These are phyloP conservation scores for Drosophila punjabiensis DNA, from an alignment of 1,140 invertebrate genomes.

Conservation along the genomic window DNA sequence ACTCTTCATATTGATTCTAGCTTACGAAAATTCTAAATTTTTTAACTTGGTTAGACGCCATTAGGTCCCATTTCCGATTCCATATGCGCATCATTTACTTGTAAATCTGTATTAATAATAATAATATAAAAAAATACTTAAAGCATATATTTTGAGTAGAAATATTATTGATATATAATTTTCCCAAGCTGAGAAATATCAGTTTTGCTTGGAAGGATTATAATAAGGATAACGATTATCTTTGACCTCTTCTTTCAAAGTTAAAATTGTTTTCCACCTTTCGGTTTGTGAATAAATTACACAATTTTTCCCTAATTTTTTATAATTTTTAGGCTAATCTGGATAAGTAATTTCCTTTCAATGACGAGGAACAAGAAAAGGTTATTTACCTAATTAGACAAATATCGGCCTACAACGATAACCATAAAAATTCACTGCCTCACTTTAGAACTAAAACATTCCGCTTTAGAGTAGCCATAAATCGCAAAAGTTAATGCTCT, in stretches of 20 bases:
- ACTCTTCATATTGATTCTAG: neutral
- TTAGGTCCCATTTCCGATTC: slow-evolving; percentile 6
- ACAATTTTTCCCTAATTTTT: neutral
- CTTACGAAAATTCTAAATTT: slow-evolving; percentile 7
- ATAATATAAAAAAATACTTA: neutral
- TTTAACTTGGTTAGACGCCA: neutral
- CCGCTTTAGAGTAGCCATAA: slow-evolving; percentile 57
- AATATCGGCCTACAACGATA: slow-evolving; percentile 17
- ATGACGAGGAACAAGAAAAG: neutral
- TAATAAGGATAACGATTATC: no score
- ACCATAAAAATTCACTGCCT: slow-evolving; percentile 27
- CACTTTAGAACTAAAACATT: neutral
- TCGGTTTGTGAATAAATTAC: neutral
- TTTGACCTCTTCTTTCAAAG: neutral
- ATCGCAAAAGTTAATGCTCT: slow-evolving; percentile 77
- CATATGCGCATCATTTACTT: neutral
- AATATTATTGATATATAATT: neutral
- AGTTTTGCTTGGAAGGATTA: no score
- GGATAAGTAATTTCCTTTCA: neutral
- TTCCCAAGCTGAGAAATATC: neutral
- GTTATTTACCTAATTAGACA: slow-evolving; percentile 34
- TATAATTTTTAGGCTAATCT: slow-evolving; percentile 5
- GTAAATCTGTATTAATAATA: slow-evolving; percentile 7
- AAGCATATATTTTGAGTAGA: neutral
- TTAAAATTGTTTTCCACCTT: neutral